Evolutionary conservation across 2,888 invertebrate genomes (phyloP), one percentile per base, ranked within the genome.

Genomic region (Hybos culiciformis): DNA sequence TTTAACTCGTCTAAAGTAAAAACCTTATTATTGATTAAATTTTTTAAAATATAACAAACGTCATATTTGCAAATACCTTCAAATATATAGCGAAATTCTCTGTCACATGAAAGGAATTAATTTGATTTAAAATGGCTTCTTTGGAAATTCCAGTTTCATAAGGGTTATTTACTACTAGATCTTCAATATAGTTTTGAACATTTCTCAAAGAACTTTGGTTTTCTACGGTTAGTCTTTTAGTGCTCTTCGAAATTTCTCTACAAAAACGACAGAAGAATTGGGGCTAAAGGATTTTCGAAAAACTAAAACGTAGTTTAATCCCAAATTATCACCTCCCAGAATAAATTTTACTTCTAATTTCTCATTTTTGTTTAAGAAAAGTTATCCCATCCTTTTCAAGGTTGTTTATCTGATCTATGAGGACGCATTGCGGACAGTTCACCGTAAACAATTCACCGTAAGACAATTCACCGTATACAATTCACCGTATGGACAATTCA

Each of bases 261-360:
- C 48, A 46, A 31, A 46, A 39, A 8, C 48, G 24, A 17, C 46
- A 46, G 41, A 37, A 48, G 24, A 45, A 14, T 33, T 31, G 18
- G 36, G 12, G 5, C 32, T 34, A 39, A 48, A 48, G 8, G 38
- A 46, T 24, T 41, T 45, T 9, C 23, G 29, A 40, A 45, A 46
- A 5, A 33, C 45, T 2, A 41, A 39, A 23, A 41, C 18, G 3
- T 14, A 5, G 40, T 48, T 48, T 17, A 46, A 29, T n/a, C 46
- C 46, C 9, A 46, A 40, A 33, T 48, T 48, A 32, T 48, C 48
- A 1, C 45, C 48, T 1, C 43, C 45, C 26, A 46, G 32, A 11
- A 48, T 26, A 29, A 43, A 44, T 17, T 43, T n/a, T 9, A 48
- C 38, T 9, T 31, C 45, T 20, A 31, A 33, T 7, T 14, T 4